Conservation (phyloP, 2,888 invertebrate species). For the Eulithis prunata region DNA sequence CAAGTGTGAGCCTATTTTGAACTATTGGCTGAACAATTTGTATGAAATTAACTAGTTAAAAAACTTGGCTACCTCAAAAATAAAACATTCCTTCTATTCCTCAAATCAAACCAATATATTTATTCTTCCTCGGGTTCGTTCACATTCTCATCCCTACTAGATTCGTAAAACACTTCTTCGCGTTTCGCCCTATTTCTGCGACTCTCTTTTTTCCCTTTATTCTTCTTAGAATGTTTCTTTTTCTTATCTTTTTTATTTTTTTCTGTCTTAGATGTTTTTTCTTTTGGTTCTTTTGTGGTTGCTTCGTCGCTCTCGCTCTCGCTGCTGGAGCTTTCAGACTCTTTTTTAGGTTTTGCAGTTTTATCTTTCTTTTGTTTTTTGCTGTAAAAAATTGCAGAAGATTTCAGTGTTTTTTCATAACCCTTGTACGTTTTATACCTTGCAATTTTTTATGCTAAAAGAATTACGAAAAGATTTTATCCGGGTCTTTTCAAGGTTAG, state of each 20-base stretch:
- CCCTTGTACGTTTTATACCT: no score
- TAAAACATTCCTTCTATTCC: background rate
- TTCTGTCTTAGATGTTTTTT: slow-evolving; percentile 38
- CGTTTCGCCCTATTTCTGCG: slow-evolving; percentile 29
- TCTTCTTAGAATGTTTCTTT: slow-evolving; percentile 36
- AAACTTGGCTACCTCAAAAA: no score
- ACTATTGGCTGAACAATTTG: no score
- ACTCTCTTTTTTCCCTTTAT: slow-evolving; percentile 32
- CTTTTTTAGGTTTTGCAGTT: slow-evolving; percentile 14
- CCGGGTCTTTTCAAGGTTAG: no score
- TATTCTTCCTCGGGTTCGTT: slow-evolving; percentile 64
- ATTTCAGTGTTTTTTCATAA: background rate
- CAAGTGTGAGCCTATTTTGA: no score
- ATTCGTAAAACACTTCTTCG: slow-evolving; percentile 64
- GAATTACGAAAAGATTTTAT: no score
- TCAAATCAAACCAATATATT: slow-evolving; percentile 41
- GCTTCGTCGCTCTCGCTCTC: slow-evolving; percentile 42
- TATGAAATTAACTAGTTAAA: no score
- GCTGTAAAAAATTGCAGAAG: slow-evolving; percentile 9
- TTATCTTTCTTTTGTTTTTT: slow-evolving; percentile 31
- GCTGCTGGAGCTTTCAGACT: slow-evolving; percentile 28
- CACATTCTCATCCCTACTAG: slow-evolving; percentile 73
- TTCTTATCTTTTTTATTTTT: slow-evolving; percentile 38
- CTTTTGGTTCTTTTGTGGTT: slow-evolving; percentile 41
- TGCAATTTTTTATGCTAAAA: no score